Base-by-base conservation (phyloP, 2,797 vertebrate genomes). In the Diceros bicornis region DNA sequence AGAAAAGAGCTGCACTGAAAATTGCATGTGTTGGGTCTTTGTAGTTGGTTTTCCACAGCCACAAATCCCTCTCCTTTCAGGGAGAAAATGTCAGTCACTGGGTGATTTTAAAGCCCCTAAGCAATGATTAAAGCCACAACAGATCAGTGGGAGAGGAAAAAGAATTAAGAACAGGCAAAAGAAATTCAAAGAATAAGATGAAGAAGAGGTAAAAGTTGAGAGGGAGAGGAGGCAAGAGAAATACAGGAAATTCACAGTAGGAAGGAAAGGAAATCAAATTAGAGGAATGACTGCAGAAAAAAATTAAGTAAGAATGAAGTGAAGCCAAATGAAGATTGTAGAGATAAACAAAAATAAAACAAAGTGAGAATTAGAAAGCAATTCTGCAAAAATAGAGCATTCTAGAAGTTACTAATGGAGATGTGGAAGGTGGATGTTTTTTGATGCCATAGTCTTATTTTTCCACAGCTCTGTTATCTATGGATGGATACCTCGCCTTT, bases 21-120 rank as follows among this genome's bases (percentile, higher is more conserved):
- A 94, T 74, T 93, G 97, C 97, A 97, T 97, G 85, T 21, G 89
- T 52, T 96, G 18, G 94, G 79, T 72, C 91, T 96, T 94, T 61
- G 78, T 91, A 93, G 83, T 59, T 89, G 4, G 2, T 66, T 96
- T 91, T 83, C 68, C 89, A 72, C 47, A 68, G 59, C 68, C 84
- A 69, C 74, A 91, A 93, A 96, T 93, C 78, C 78, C 55, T 93
- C n/a, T 81, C 64, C 91, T 96, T 96, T 78, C 83, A 88, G 82
- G 47, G 94, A 97, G 57, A 90, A 97, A 95, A 77, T 92, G 85
- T 69, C 93, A 94, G 57, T 95, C 88, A 14, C 96, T 90, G 37
- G 57, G 16, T 89, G 81, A 79, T 87, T 96, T 88, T 64, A 89
- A 89, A 98, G 96, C 16, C 14, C 37, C 82, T 47, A 55, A 66